phyloP scores from a whole-genome alignment of 2,888 invertebrate species.

The Megamerina dolium region DNA sequence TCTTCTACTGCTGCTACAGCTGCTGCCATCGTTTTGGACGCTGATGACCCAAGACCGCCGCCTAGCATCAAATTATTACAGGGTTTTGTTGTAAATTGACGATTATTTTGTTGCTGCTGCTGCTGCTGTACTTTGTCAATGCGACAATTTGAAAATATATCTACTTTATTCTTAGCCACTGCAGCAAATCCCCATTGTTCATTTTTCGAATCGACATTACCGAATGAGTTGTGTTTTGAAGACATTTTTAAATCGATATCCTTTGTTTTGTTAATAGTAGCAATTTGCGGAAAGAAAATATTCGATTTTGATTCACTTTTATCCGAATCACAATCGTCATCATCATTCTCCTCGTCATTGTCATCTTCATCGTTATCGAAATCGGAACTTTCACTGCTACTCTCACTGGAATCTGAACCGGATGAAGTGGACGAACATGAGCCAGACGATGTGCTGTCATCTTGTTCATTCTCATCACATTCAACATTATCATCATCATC shows the following conservation, averaged over 20 bases:
- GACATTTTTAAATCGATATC: conserved; percentile 2
- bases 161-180: conserved; percentile 54
- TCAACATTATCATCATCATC: conserved; percentile 43
- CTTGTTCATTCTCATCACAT: conserved; percentile 39
- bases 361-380: conserved; percentile 42
- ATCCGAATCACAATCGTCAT: conserved; percentile 37
- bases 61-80: neutral
- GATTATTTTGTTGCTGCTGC: conserved; percentile 4
- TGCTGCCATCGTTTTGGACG: neutral
- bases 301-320: conserved; percentile 38
- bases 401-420: conserved; percentile 43
- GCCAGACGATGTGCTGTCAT: conserved; percentile 41
- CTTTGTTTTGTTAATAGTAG: conserved; percentile 30
- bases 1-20: neutral
- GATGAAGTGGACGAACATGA: conserved; percentile 46
- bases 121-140: conserved; percentile 6
- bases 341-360: conserved; percentile 39
- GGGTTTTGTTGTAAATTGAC: neutral
- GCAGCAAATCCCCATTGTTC: conserved; percentile 58
- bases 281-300: conserved; percentile 30
- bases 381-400: conserved; percentile 45
- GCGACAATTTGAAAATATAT: conserved; percentile 40
- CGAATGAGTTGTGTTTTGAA: conserved; percentile 7
- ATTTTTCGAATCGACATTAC: conserved; percentile 28
- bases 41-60: neutral